These are phyloP conservation scores for Aldrovandia affinis DNA, from an alignment of 2,797 vertebrate genomes.

Conservation along the genomic window DNA sequence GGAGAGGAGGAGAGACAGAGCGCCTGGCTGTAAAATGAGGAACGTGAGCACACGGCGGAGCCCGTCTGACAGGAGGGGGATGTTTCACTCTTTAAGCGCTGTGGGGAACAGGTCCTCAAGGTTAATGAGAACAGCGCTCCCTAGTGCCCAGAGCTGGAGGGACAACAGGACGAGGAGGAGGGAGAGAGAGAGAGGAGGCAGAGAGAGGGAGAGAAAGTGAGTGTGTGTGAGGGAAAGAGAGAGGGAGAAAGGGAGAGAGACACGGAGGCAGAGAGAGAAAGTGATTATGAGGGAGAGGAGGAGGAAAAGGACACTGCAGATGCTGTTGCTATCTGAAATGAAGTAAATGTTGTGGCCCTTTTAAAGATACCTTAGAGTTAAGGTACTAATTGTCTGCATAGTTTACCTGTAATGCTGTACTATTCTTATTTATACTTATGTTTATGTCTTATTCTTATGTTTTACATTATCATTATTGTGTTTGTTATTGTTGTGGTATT, in stretches of 20 bases:
- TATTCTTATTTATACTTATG: too few species aligned
- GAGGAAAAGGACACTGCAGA: background rate
- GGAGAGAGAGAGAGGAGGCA: background rate
- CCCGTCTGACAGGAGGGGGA: background rate
- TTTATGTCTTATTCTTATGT: too few species aligned
- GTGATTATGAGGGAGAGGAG: background rate
- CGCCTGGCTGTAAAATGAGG: background rate
- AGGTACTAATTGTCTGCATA: too few species aligned
- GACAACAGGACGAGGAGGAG: background rate
- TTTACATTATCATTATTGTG: too few species aligned
- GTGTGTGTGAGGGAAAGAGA: background rate
- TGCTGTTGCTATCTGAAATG: too few species aligned
- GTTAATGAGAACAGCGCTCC: slow-evolving; percentile 13
- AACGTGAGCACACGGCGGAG: background rate
- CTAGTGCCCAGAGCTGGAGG: background rate
- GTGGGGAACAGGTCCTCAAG: background rate
- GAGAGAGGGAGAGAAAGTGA: background rate
- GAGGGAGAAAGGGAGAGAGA: background rate
- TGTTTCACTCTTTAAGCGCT: background rate
- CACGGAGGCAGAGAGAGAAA: background rate
- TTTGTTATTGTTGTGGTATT: too few species aligned
- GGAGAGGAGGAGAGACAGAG: too few species aligned
- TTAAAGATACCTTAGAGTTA: too few species aligned
- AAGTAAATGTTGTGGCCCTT: too few species aligned
- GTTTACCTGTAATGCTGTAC: too few species aligned